A percentile compares a stretch with the other conserved stretches of the same genome.
These are phyloP conservation scores for Tarsius wallacei DNA, from an alignment of 2,797 vertebrate genomes.

Conservation along the genomic window DNA sequence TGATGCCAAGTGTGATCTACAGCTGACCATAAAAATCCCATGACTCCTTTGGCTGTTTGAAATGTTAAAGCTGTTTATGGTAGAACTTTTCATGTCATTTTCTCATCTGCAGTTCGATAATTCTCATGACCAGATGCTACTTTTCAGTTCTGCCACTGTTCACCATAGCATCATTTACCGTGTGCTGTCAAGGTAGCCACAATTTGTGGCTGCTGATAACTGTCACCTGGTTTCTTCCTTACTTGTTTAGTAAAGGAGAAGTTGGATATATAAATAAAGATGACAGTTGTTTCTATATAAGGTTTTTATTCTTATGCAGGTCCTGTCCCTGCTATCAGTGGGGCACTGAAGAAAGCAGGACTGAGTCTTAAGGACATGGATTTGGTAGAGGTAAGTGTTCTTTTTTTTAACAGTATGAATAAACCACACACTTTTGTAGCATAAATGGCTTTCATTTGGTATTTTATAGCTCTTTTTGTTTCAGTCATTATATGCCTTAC, in stretches of 20 bases:
- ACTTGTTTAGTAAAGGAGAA: background rate
- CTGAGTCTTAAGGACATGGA: conserved; percentile 97
- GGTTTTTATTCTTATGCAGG: conserved; percentile 89
- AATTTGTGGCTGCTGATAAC: background rate
- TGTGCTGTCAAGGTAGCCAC: background rate
- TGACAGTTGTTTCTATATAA: background rate
- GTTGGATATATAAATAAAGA: background rate
- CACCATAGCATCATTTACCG: background rate
- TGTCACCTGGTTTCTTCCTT: conserved; percentile 1
- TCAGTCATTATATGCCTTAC: background rate
- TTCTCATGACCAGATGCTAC: no score
- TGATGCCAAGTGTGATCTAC: background rate
- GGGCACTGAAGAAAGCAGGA: conserved; percentile 96
- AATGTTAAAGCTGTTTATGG: background rate
- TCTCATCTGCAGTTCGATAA: background rate
- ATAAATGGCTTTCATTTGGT: background rate
- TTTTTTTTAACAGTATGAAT: background rate
- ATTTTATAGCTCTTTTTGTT: background rate
- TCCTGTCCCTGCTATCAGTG: conserved; percentile 96
- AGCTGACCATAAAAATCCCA: background rate
- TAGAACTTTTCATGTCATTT: background rate
- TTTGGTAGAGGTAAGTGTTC: conserved; percentile 95
- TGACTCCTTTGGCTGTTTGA: background rate
- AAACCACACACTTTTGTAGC: background rate
- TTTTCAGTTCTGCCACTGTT: background rate